Percentiles rank a stretch among this genome's conserved stretches.
These are phyloP conservation scores for Stichopus chloronotus DNA, from an alignment of 35 echinoderm and acorn worm genomes.

Conservation along the genomic window DNA sequence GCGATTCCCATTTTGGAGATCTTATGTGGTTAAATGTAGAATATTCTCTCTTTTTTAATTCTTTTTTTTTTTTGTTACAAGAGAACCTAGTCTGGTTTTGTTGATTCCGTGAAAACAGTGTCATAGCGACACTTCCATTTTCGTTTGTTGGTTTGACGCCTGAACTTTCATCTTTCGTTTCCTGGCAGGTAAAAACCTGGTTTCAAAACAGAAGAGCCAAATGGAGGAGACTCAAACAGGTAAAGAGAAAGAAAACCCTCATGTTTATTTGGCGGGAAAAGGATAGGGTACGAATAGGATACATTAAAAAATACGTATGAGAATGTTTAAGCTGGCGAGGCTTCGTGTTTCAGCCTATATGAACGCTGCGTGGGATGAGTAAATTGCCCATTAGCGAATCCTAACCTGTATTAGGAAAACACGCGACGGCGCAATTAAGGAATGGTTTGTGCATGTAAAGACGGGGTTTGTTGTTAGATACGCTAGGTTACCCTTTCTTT, in stretches of 20 bases:
- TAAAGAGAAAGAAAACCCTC: neutral
- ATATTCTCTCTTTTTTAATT: too few relatives aligned
- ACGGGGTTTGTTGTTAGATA: conserved; percentile 1
- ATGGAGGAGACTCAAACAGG: conserved; percentile 36
- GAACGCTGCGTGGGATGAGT: conserved; percentile 30
- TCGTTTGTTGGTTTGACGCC: conserved; percentile 27
- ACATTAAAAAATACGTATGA: neutral
- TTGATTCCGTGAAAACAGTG: conserved; percentile 15
- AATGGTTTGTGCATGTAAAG: neutral
- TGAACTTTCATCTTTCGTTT: conserved; percentile 44
- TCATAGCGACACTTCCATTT: conserved; percentile 41
- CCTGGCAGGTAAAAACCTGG: conserved; percentile 49
- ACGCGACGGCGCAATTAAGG: neutral
- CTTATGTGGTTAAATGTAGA: too few relatives aligned
- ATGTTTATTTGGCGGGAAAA: conserved; percentile 36
- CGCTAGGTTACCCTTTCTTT: neutral
- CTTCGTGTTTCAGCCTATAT: neutral
- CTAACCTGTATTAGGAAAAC: conserved; percentile 1
- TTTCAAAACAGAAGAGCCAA: conserved; percentile 49
- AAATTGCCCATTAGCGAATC: conserved; percentile 24
- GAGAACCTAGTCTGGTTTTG: neutral
- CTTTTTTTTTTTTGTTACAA: neutral
- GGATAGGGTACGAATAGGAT: neutral
- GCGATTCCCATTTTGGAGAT: neutral
- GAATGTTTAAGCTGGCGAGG: neutral